Evolutionary conservation across 1,140 invertebrate species (phyloP), one percentile per base, ranked within the genome.

Genomic region (Heliconius melpomene): DNA sequence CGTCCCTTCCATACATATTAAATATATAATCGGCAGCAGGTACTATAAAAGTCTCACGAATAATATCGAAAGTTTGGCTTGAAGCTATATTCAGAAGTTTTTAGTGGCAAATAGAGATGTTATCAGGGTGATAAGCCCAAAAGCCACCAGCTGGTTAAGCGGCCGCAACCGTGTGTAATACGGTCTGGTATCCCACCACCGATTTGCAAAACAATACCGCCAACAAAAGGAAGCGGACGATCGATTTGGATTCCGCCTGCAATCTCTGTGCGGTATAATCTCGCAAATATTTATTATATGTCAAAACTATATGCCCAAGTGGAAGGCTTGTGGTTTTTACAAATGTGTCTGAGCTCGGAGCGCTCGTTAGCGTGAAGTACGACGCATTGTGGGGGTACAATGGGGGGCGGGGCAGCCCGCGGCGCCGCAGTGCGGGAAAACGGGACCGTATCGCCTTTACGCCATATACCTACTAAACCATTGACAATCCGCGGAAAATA

Each of bases 201-300:
- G 86, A 77, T 78, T 79, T 78, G 80, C 81, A 84, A 90, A 89
- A 94, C 91, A 93, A 93, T 91, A 86, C 88, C 87, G 79, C 72
- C 80, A 87, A 88, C 87, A 88, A 89, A 91, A 89, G 84, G 83
- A 89, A 90, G 87, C 79, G 79, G 54, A 57, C 86, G 84, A 90
- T 89, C 91, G 88, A 89, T 90, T 86, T 86, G 87, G 89, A 92
- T 91, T 90, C 91, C 82, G 75, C 9, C 18, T 38, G 85, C 90
- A 91, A 93, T 94, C 92, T 93, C 82, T 73, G 87, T 84, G 81
- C 87, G 83, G 88, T 86, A 88, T 90, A 92, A 93, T 93, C 92
- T 91, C 85, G 84, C 92, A 94, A 94, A 94, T 94, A 94, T 94
- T 94, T 94, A 94, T 94, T 93, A 90, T 93, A 94, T 93, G 93